phyloP scores from a whole-genome alignment of 2,113 vertebrate species.

The Coregonus clupeaformis region DNA sequence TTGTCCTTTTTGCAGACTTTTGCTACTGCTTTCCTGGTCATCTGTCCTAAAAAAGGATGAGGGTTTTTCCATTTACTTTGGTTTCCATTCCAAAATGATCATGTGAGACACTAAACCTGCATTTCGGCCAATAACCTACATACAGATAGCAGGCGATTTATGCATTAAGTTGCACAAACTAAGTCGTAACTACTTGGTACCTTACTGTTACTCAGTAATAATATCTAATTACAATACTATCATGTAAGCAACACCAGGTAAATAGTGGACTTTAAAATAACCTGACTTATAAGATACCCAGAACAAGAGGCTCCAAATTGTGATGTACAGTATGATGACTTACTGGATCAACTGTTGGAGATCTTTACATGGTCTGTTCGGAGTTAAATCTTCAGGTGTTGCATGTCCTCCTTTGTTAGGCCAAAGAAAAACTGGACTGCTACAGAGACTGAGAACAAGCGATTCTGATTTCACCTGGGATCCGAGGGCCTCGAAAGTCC shows the following conservation, averaged over 20 bases:
- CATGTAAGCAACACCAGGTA: not conserved
- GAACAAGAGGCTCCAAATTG: not conserved
- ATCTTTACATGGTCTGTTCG: slow-evolving; percentile 75
- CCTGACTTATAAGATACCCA: too few relatives aligned
- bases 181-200: not conserved
- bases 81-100: too few relatives aligned
- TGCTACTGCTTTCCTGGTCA: slow-evolving; percentile 59
- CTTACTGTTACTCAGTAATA: not conserved
- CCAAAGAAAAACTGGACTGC: slow-evolving; percentile 86
- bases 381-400: slow-evolving; percentile 72
- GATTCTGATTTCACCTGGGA: slow-evolving; percentile 81
- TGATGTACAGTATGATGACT: slow-evolving; percentile 60
- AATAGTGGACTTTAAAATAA: not conserved
- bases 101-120: too few relatives aligned
- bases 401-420: slow-evolving; percentile 76
- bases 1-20: slow-evolving; percentile 67
- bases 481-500: slow-evolving; percentile 77
- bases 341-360: slow-evolving; percentile 80
- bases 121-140: too few relatives aligned
- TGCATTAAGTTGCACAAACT: too few relatives aligned
- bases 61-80: too few relatives aligned
- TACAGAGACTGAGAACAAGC: slow-evolving; percentile 79
- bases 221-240: not conserved
- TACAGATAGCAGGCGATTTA: too few relatives aligned
- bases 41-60: slow-evolving; percentile 52